These are phyloP conservation scores for Pristionchus mayeri DNA, from an alignment of 2,888 invertebrate genomes.

Conservation along the genomic window DNA sequence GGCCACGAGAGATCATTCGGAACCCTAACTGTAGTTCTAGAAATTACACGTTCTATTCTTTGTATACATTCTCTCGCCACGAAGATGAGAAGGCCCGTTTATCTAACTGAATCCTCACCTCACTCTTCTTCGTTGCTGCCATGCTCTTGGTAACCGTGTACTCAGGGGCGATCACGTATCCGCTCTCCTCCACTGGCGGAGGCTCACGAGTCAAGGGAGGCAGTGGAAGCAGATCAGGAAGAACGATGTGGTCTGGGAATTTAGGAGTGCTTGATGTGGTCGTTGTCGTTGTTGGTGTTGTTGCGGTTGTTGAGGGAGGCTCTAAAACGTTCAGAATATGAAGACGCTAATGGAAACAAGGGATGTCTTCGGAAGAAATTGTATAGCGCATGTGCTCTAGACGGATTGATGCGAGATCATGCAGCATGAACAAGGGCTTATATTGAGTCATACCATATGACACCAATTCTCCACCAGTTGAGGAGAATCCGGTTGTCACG, in stretches of 20 bases:
- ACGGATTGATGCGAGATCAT: too few relatives aligned
- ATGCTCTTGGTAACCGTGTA: constrained; percentile 24
- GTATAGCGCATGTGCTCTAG: too few relatives aligned
- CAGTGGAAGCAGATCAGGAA: neutral
- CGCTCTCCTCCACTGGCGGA: constrained; percentile 11
- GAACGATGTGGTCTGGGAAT: constrained; percentile 21
- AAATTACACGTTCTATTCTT: too few relatives aligned
- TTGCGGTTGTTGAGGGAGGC: neutral
- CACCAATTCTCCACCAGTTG: neutral
- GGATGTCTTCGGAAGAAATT: too few relatives aligned
- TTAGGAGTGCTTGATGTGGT: neutral
- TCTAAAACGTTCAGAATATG: too few relatives aligned
- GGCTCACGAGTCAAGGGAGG: neutral
- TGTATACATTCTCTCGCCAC: too few relatives aligned
- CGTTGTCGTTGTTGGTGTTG: neutral
- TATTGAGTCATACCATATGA: neutral
- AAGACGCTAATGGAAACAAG: too few relatives aligned
- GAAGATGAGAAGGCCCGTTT: too few relatives aligned
- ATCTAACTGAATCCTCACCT: constrained; percentile 6
- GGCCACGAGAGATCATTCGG: too few relatives aligned
- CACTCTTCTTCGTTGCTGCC: neutral
- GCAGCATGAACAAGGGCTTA: too few relatives aligned
- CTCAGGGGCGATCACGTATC: constrained; percentile 17
- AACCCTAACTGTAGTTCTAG: too few relatives aligned
- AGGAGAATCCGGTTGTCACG: neutral